Conservation (phyloP, 2,113 vertebrate genomes). For the Zosterops hypoxanthus region DNA sequence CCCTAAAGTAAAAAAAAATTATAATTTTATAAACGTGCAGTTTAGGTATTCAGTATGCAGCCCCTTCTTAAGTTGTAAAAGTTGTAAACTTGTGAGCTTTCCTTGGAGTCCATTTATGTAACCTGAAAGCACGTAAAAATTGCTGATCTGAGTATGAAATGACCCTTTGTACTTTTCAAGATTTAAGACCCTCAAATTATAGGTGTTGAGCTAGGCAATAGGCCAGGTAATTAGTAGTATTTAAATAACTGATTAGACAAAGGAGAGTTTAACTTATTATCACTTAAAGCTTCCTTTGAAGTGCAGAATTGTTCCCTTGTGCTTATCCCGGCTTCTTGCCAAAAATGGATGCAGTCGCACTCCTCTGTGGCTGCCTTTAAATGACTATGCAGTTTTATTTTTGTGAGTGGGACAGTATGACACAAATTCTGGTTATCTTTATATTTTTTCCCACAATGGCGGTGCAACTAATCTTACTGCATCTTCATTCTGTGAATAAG, state of each 20-base stretch:
- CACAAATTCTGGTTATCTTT: neutral
- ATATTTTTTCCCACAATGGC: neutral
- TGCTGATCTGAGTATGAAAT: neutral
- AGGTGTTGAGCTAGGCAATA: neutral
- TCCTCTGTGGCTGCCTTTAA: neutral
- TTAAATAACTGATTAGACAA: conserved; percentile 38
- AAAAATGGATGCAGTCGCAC: neutral
- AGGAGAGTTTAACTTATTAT: neutral
- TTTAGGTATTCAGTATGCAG: neutral
- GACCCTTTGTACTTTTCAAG: neutral
- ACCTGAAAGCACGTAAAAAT: neutral
- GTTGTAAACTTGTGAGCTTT: neutral
- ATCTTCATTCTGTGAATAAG: neutral
- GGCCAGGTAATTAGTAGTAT: neutral
- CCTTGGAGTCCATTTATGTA: neutral
- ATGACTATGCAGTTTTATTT: neutral
- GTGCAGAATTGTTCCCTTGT: neutral
- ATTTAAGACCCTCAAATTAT: neutral
- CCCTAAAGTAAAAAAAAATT: neutral
- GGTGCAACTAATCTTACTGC: neutral
- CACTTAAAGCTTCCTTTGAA: neutral
- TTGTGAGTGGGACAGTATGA: rapidly evolving
- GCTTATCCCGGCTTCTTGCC: neutral
- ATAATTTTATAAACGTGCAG: neutral
- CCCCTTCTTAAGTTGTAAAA: neutral